Base-by-base conservation (phyloP, 2,113 vertebrate genomes). In the Trinectes maculatus region DNA sequence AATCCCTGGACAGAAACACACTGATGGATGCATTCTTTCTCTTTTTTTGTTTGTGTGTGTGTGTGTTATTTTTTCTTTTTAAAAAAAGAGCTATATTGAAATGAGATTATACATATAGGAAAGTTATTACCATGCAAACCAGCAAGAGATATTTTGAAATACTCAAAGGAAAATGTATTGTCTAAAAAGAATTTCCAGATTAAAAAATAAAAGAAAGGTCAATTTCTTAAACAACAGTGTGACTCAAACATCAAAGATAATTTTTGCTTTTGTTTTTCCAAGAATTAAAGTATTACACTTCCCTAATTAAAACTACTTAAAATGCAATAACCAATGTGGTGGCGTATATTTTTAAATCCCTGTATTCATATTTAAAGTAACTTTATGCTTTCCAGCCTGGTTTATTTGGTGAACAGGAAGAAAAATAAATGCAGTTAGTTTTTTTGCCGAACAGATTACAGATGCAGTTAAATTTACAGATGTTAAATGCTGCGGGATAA, bases 71-170 rank as follows among this genome's bases (percentile, higher is more conserved):
- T 54, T 51, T 52, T 54, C 28, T 49, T 67, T 26, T 69, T 34
- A 15, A 58, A 65, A 86, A 86, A 76, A 90, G 80, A 89, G 85
- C 59, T 90, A 84, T 89, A 89, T 89, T 89, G 43, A 88, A 90
- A 92, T 62, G 47, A 90, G 54, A 87, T 80, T 88, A 79, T 89
- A 79, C 81, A 76, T 88, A 83, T 87, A 90, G 79, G 37, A 89
- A 79, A 88, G 59, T 81, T 90, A 85, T 86, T 82, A 85, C 80
- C 54, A 79, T 89, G 85, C 83, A 92, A 89, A 86, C 91, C 90
- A 93, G 91, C 90, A 91, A 74, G 83, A 83, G 62, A 89, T 93
- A 93, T 93, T 93, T 93, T 93, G 89, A 88, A 89, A 91, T 93
- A 92, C 87, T 48, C 85, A 36, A 86, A 83, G 46, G 39, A 87